Conservation (phyloP, 2,113 vertebrate species). For the Zosterops lateralis region DNA sequence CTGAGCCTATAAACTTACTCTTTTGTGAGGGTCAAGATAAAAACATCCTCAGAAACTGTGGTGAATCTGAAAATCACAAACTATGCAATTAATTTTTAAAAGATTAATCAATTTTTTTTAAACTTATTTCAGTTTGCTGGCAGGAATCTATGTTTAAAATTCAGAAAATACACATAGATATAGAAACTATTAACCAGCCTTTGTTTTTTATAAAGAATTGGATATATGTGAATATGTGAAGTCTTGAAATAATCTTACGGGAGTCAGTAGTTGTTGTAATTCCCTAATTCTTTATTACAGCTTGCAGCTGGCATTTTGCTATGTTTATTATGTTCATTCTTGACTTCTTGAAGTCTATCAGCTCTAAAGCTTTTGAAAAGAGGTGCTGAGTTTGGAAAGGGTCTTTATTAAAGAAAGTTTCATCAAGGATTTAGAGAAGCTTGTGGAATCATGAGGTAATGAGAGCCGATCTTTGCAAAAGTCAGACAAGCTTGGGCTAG, state of each 20-base stretch:
- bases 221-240: background rate
- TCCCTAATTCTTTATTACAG: background rate
- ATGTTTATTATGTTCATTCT: background rate
- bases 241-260: background rate
- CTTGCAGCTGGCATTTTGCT: background rate
- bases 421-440: background rate
- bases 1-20: background rate
- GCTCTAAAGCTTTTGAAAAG: background rate
- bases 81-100: background rate
- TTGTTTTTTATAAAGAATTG: background rate
- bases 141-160: background rate
- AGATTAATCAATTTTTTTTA: background rate
- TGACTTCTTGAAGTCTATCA: background rate
- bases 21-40: background rate
- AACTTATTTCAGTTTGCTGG: background rate
- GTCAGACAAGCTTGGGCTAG: constrained; percentile 5
- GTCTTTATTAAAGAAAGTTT: background rate
- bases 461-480: background rate
- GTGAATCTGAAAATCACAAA: background rate
- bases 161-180: background rate
- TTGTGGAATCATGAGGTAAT: background rate
- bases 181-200: background rate
- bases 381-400: background rate
- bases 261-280: background rate
- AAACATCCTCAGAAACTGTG: background rate